phyloP scores from a whole-genome alignment of 2,888 invertebrate genomes.

The Pristionchus japonicus region DNA sequence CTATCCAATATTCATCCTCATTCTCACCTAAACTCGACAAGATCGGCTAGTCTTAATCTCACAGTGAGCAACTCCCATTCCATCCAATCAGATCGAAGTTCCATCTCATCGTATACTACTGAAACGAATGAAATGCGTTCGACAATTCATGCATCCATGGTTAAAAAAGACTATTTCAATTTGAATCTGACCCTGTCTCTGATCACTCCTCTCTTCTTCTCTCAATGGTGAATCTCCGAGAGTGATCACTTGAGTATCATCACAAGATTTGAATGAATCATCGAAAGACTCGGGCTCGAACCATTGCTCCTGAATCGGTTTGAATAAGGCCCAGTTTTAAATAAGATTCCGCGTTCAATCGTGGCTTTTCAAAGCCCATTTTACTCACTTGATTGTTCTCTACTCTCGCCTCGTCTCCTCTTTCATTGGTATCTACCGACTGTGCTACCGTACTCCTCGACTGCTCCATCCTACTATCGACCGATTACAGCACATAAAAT shows the following conservation, averaged over 20 bases:
- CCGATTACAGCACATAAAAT: neutral
- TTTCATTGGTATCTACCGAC: neutral
- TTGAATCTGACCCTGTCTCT: neutral
- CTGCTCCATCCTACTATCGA: neutral
- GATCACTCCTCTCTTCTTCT: conserved; percentile 36
- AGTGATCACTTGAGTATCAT: conserved; percentile 17
- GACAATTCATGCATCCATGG: too few species aligned
- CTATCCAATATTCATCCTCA: neutral
- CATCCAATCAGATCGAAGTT: conserved; percentile 52
- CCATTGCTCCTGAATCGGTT: neutral
- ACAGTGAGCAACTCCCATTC: conserved; percentile 49
- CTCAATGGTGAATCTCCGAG: conserved; percentile 37
- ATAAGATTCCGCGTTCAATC: neutral
- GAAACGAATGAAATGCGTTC: too few species aligned
- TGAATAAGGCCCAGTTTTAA: neutral
- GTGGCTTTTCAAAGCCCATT: too few species aligned
- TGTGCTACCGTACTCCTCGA: conserved; percentile 4
- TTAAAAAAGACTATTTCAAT: neutral
- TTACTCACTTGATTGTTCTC: neutral
- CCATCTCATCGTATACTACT: neutral
- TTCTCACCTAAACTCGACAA: conserved; percentile 61
- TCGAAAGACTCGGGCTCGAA: conserved; percentile 5
- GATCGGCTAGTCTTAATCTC: conserved; percentile 57
- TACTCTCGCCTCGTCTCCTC: neutral
- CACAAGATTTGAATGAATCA: neutral